Evolutionary conservation across 2,113 vertebrate species (phyloP).

Genomic region (Callipepla californica): DNA sequence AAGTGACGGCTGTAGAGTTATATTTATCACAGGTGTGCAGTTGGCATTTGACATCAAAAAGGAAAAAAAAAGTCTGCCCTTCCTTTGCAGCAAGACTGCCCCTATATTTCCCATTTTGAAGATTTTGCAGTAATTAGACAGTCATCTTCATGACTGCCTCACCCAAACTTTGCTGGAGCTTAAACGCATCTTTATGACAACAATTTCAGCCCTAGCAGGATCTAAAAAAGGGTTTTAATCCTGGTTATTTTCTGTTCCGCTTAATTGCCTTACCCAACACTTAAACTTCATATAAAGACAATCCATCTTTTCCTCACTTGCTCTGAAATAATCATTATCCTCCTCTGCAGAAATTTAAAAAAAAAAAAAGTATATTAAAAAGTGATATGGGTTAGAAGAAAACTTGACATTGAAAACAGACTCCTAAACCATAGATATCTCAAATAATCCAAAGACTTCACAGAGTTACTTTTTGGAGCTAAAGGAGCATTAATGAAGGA

Average conservation of each 20-base stretch:
- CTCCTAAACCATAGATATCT: slow-evolving; percentile 12
- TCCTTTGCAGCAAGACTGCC: not conserved
- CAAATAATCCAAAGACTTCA: slow-evolving; percentile 34
- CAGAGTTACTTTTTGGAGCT: not conserved
- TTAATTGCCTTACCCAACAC: slow-evolving; percentile 68
- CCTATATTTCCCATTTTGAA: not conserved
- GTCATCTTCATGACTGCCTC: not conserved
- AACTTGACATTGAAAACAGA: slow-evolving; percentile 56
- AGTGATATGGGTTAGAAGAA: not conserved
- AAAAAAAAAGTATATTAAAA: not conserved
- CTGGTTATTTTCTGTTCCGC: slow-evolving; percentile 65
- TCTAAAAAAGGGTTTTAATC: slow-evolving; percentile 71
- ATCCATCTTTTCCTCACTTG: slow-evolving; percentile 58
- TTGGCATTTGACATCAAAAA: not conserved
- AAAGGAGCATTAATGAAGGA: slow-evolving; percentile 30
- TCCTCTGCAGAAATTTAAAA: slow-evolving; percentile 23
- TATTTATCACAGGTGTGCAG: slow-evolving; percentile 22
- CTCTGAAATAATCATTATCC: slow-evolving; percentile 56
- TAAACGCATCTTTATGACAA: slow-evolving; percentile 46
- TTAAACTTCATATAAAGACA: slow-evolving; percentile 56
- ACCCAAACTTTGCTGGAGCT: slow-evolving; percentile 46
- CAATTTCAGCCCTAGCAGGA: slow-evolving; percentile 37
- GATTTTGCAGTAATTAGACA: not conserved
- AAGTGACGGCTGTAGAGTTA: not conserved
- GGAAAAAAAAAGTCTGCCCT: not conserved